These are phyloP conservation scores for Dromococcyx pavoninus DNA, from an alignment of 2,797 vertebrate genomes.

Conservation along the genomic window DNA sequence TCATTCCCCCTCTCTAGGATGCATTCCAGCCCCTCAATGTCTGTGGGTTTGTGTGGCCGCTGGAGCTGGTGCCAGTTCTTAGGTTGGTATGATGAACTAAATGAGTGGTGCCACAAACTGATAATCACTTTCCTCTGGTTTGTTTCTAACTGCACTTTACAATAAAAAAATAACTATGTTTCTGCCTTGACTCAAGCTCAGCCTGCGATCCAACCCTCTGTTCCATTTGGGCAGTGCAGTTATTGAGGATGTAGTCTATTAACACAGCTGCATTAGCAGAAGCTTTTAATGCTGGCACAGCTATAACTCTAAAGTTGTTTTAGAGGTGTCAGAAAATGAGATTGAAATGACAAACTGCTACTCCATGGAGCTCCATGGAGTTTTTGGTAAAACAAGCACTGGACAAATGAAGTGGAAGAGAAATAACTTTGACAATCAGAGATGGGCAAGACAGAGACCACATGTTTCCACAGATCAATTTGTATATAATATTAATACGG, in stretches of 20 bases:
- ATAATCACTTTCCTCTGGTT: not conserved
- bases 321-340: not conserved
- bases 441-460: not conserved
- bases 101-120: not conserved
- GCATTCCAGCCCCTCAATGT: too few species aligned
- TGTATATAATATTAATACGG: not conserved
- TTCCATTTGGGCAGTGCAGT: not conserved
- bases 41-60: rapidly evolving
- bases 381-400: not conserved
- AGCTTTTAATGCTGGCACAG: not conserved
- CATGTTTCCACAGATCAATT: not conserved
- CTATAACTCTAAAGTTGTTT: not conserved
- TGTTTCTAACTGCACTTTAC: not conserved
- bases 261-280: not conserved
- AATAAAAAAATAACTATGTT: not conserved
- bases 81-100: not conserved
- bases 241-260: not conserved
- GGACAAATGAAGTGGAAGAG: not conserved
- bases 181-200: not conserved
- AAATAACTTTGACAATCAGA: not conserved
- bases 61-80: not conserved
- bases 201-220: rapidly evolving
- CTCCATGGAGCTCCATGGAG: not conserved
- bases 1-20: too few species aligned
- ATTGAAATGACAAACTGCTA: not conserved